Evolutionary conservation across 2,888 invertebrate species (phyloP), one percentile per base, ranked within the genome.

Genomic region (Netelia fuscicornis): DNA sequence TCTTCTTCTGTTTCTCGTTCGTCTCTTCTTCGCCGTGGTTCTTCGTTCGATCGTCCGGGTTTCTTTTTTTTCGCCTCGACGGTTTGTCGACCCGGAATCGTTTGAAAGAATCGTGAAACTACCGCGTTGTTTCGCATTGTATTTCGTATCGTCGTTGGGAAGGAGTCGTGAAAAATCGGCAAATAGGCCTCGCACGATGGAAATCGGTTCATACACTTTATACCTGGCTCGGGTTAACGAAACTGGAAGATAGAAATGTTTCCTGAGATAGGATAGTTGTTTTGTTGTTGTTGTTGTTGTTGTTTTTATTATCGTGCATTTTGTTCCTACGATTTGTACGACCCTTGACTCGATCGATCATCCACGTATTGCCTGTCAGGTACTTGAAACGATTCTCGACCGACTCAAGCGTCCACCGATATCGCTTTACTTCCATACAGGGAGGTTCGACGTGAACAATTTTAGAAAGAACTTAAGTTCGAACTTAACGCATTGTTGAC

Each of bases 81-180:
- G 48, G 30, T 56, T 82, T 77, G 72, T 82, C 82, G 82, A 65
- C 20, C 44, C 17, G 62, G 52, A 81, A 71, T 71, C 77, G 64
- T 77, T 72, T 72, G 60, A 77, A 83, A 83, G 65, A 62, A 30
- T 60, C 67, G 13, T 2, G 10, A 70, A 9, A 20, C 20, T 20
- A 23, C 20, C 10, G 48, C 20, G 17, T 10, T 58, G 5, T 23
- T 10, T 10, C 58, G 58, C 20, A 8, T 58, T 23, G 17, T 58
- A 58, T 17, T 20, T 10, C 2, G 10, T 20, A 17, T 20, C 20
- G 58, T 20, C 58, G 20, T 23, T 20, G 54, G 2, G 17, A 58
- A 58, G 20, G 58, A 9, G 58, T 23, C 8, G 17, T 5, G 17
- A 58, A 13, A 48, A 48, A 48, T 10, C 48, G 44, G 56, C 17